Percentiles rank a stretch among this genome's conserved stretches.
phyloP scores from a whole-genome alignment of 1,140 invertebrate species.

The Bombus terrestris region DNA sequence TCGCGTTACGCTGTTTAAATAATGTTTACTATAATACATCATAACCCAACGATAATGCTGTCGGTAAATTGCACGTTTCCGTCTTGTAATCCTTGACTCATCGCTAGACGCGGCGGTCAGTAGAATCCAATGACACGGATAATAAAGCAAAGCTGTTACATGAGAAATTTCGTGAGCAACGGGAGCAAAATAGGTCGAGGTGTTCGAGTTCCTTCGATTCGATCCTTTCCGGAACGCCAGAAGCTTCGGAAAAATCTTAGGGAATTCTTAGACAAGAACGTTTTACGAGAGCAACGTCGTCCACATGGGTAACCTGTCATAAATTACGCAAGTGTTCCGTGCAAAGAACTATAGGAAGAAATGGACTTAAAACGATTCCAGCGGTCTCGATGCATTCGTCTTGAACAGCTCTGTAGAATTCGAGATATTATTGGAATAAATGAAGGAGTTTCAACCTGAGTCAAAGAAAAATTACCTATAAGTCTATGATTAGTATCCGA shows the following conservation, averaged over 20 bases:
- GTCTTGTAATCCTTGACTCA: not conserved
- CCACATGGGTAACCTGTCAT: not conserved
- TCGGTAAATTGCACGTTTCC: not conserved
- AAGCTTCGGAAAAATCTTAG: conserved; percentile 19
- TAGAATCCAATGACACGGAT: not conserved
- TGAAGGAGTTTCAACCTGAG: not conserved
- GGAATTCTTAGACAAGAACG: not conserved
- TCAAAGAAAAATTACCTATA: not conserved
- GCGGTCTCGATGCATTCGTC: not conserved
- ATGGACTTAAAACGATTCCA: not conserved
- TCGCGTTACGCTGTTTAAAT: no score
- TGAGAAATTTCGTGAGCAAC: not conserved
- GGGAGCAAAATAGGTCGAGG: not conserved
- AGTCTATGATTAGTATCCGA: not conserved
- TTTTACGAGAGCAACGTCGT: not conserved
- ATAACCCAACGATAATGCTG: not conserved
- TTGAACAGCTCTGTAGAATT: not conserved
- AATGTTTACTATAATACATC: no score
- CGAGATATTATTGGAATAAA: not conserved
- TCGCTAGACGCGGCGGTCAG: not conserved
- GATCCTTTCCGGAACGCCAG: not conserved
- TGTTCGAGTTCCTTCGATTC: not conserved
- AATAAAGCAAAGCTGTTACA: conserved; percentile 32
- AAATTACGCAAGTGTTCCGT: conserved; percentile 26
- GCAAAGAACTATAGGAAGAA: not conserved